These are phyloP conservation scores for Oryzias dopingdopingensis DNA, from an alignment of 2,797 vertebrate species.

Conservation along the genomic window DNA sequence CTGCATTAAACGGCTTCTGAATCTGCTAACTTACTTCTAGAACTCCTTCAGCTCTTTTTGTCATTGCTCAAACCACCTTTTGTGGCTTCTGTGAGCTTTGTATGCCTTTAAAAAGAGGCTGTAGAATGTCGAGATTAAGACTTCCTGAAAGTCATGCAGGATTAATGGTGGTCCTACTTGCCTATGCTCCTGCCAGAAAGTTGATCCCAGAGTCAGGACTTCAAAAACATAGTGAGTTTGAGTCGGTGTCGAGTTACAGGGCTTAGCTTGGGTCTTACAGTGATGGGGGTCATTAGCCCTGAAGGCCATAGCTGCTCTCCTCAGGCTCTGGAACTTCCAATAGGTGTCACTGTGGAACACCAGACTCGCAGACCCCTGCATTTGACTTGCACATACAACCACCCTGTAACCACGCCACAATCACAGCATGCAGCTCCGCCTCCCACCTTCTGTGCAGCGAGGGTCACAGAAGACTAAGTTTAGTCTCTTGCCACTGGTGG, in stretches of 20 bases:
- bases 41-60: too few species aligned
- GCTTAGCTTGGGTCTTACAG: conserved; percentile 39
- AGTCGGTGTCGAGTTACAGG: conserved; percentile 61
- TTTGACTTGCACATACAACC: conserved; percentile 14
- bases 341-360: conserved; percentile 67
- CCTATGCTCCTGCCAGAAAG: conserved; percentile 63
- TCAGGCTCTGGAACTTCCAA: conserved; percentile 38
- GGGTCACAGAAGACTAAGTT: conserved; percentile 57
- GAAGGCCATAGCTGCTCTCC: conserved; percentile 28
- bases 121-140: conserved; percentile 41
- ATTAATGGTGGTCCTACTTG: conserved; percentile 59
- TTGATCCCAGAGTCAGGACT: conserved; percentile 59
- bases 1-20: too few species aligned
- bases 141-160: conserved; percentile 39
- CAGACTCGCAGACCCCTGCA: conserved; percentile 6
- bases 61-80: too few species aligned
- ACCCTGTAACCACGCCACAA: conserved; percentile 20
- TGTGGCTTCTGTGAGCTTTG: too few species aligned
- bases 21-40: too few species aligned
- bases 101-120: conserved; percentile 47
- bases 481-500: conserved; percentile 67
- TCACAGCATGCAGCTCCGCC: conserved; percentile 14
- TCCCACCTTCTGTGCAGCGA: conserved; percentile 35
- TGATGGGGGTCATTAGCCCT: conserved; percentile 42
- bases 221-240: conserved; percentile 41